phyloP scores from a whole-genome alignment of 2,888 invertebrate genomes.

The Ormyrus labotus region DNA sequence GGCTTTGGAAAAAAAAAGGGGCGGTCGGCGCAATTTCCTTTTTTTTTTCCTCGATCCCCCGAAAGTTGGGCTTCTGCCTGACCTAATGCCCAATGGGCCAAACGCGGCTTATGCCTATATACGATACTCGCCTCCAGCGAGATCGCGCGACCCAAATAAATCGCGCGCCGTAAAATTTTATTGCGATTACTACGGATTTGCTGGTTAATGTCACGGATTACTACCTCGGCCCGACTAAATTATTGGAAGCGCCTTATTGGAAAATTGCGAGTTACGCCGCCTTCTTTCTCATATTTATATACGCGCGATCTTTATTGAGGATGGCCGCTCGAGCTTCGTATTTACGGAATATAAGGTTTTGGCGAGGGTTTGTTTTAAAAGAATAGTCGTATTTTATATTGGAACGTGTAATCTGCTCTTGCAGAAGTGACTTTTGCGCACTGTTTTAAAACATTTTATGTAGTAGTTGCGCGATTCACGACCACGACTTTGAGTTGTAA shows the following conservation, averaged over 20 bases:
- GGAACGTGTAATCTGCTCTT: too few species aligned
- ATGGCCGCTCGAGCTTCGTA: too few species aligned
- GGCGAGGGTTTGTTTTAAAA: too few species aligned
- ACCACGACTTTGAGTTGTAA: too few species aligned
- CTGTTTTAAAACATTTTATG: too few species aligned
- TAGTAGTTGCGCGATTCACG: too few species aligned
- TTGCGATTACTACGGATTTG: constrained; percentile 51
- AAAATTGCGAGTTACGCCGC: constrained; percentile 28
- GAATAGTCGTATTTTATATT: too few species aligned
- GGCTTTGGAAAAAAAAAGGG: too few species aligned
- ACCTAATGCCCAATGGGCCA: constrained; percentile 74
- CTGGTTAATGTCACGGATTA: constrained; percentile 49
- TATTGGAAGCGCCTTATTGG: constrained; percentile 29
- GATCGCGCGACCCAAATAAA: constrained; percentile 43
- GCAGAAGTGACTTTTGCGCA: too few species aligned
- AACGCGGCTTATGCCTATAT: constrained; percentile 62
- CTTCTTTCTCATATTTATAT: neutral
- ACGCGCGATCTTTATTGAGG: too few species aligned
- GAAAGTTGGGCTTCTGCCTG: constrained; percentile 66
- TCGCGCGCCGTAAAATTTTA: constrained; percentile 53
- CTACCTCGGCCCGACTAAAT: constrained; percentile 13
- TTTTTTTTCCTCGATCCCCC: neutral
- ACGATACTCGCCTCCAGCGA: neutral
- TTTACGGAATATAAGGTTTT: too few species aligned
- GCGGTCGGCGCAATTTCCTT: neutral